phyloP scores from a whole-genome alignment of 1,140 invertebrate species.

The Pachypeltis micranthus region DNA sequence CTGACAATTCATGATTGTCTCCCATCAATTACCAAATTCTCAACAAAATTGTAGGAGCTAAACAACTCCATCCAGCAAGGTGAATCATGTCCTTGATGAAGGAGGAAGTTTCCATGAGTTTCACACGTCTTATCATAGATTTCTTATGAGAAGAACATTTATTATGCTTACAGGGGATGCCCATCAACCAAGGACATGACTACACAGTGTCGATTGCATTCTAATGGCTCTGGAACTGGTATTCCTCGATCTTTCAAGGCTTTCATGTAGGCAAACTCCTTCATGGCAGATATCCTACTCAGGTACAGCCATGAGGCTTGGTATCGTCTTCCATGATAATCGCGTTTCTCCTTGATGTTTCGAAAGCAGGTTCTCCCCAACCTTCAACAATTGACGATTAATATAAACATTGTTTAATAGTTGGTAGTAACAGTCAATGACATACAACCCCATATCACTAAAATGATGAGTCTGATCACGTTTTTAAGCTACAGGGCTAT shows the following conservation, averaged over 20 bases:
- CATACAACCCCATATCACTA: too few relatives aligned
- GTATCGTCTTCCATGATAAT: conserved; percentile 88
- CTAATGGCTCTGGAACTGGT: conserved; percentile 89
- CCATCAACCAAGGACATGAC: conserved; percentile 87
- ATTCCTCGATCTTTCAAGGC: conserved; percentile 81
- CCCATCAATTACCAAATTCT: too few relatives aligned
- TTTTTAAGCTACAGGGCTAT: too few relatives aligned
- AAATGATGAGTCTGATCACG: too few relatives aligned
- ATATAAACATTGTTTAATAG: too few relatives aligned
- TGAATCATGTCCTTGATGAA: background rate
- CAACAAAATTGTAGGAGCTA: too few relatives aligned
- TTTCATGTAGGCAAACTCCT: conserved; percentile 98
- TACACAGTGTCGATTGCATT: conserved; percentile 92
- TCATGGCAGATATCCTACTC: conserved; percentile 90
- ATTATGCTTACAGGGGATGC: conserved; percentile 54
- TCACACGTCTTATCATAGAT: too few relatives aligned
- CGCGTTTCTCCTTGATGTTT: conserved; percentile 92
- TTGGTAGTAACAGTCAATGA: too few relatives aligned
- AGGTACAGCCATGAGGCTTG: conserved; percentile 92
- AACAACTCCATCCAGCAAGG: background rate
- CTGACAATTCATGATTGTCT: too few relatives aligned
- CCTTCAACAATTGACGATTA: too few relatives aligned
- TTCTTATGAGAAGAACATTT: background rate
- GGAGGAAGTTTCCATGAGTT: too few relatives aligned
- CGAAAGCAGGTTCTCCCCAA: conserved; percentile 90